These are phyloP conservation scores for Cephalophus harveyi DNA, from an alignment of 2,113 vertebrate genomes.

Conservation along the genomic window DNA sequence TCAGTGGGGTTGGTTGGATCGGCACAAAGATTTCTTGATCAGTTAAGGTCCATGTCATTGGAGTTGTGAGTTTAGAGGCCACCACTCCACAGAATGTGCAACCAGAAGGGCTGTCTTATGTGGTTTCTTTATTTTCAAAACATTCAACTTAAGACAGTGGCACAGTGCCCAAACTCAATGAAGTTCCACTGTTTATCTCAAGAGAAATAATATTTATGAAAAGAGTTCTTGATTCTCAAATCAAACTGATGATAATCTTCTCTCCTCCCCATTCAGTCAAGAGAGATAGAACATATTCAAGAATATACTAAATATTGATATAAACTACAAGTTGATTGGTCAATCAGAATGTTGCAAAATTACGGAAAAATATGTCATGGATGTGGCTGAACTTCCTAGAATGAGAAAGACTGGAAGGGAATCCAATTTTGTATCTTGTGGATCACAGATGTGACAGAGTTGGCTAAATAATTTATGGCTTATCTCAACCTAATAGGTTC, in stretches of 20 bases:
- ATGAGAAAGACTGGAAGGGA: not conserved
- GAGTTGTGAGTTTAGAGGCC: not conserved
- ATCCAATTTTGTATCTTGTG: not conserved
- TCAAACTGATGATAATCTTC: not conserved
- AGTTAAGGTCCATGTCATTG: not conserved
- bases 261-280: not conserved
- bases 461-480: constrained; percentile 7
- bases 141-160: not conserved
- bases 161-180: not conserved
- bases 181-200: not conserved
- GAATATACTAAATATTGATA: not conserved
- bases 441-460: not conserved
- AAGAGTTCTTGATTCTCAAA: not conserved
- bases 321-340: not conserved
- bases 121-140: not conserved
- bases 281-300: not conserved
- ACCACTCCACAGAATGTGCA: not conserved
- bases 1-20: not conserved
- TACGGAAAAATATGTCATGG: not conserved
- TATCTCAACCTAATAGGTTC: not conserved
- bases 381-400: not conserved
- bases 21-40: not conserved
- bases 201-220: not conserved
- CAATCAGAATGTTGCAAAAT: not conserved
- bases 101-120: not conserved